Percentiles rank a stretch among this genome's conserved stretches.
Conservation (phyloP, 2,797 vertebrate species). For the Kryptopterus vitreolus region DNA sequence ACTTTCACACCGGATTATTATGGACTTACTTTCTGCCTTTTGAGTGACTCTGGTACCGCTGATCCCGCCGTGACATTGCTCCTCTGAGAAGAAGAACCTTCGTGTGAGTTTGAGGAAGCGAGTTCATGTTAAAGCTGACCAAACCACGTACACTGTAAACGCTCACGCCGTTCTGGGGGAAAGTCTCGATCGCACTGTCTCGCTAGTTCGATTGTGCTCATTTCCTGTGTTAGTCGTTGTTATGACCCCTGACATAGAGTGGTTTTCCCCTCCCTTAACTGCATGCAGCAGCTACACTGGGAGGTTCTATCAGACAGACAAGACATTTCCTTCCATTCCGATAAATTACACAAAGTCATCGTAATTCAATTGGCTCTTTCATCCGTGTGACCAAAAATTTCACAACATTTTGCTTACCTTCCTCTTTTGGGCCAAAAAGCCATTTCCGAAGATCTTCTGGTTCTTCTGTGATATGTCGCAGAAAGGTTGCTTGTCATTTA, state of each 20-base stretch:
- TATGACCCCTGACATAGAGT: constrained; percentile 57
- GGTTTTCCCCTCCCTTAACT: constrained; percentile 22
- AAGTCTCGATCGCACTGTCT: constrained; percentile 24
- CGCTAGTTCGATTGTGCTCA: constrained; percentile 14
- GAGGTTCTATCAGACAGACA: constrained; percentile 14
- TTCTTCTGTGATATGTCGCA: background rate
- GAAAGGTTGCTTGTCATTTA: background rate
- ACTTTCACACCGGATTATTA: background rate
- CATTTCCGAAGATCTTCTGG: constrained; percentile 9
- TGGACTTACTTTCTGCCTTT: constrained; percentile 67
- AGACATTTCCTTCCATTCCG: background rate
- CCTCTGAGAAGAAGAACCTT: constrained; percentile 52
- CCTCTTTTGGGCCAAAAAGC: constrained; percentile 22
- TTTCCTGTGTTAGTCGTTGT: constrained; percentile 66
- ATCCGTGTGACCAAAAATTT: background rate
- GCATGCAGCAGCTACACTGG: background rate
- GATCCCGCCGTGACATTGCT: constrained; percentile 64
- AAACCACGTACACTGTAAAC: constrained; percentile 48
- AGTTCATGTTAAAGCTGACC: constrained; percentile 58
- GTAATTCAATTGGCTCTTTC: background rate
- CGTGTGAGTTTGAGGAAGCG: constrained; percentile 63
- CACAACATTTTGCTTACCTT: background rate
- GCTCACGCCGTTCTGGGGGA: constrained; percentile 19
- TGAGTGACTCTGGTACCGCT: constrained; percentile 49
- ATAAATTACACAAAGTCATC: background rate